phyloP scores from a whole-genome alignment of 2,113 vertebrate genomes.

The Myxocyprinus asiaticus region DNA sequence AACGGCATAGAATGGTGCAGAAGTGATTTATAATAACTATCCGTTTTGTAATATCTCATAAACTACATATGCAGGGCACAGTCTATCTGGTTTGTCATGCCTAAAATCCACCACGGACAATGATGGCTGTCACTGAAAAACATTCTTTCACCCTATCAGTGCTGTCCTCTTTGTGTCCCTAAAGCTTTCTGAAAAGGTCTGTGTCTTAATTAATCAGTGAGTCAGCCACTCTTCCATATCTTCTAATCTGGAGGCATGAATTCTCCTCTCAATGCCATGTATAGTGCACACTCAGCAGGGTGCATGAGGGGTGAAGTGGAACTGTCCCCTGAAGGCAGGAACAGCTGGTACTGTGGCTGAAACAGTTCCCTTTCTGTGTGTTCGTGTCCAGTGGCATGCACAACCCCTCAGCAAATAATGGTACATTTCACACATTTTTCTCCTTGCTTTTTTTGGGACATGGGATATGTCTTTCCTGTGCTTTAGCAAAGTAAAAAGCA shows the following conservation, averaged over 20 bases:
- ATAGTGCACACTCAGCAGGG: slow-evolving; percentile 23
- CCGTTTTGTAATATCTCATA: neutral
- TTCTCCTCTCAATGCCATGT: neutral
- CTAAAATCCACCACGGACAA: neutral
- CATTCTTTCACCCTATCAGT: neutral
- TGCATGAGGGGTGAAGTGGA: neutral
- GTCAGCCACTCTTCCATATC: neutral
- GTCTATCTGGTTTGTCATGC: neutral
- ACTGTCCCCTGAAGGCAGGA: neutral
- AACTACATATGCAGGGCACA: neutral
- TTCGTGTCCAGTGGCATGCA: too few relatives aligned
- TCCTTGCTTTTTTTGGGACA: too few relatives aligned
- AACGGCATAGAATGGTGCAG: too few relatives aligned
- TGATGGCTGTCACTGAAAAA: neutral
- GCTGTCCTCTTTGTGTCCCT: neutral
- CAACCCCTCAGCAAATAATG: too few relatives aligned
- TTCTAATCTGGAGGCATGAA: slow-evolving; percentile 6
- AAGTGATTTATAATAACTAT: too few relatives aligned
- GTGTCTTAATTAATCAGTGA: too few relatives aligned
- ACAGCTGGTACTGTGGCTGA: slow-evolving; percentile 34
- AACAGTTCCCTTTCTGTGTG: slow-evolving; percentile 5
- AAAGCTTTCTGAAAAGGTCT: neutral
- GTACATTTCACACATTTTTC: too few relatives aligned
- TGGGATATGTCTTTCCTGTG: too few relatives aligned
- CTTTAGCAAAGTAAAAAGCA: too few relatives aligned